Evolutionary conservation across 2,113 vertebrate species (phyloP), one percentile per base, ranked within the genome.

Genomic region (Bagarius yarrelli): DNA sequence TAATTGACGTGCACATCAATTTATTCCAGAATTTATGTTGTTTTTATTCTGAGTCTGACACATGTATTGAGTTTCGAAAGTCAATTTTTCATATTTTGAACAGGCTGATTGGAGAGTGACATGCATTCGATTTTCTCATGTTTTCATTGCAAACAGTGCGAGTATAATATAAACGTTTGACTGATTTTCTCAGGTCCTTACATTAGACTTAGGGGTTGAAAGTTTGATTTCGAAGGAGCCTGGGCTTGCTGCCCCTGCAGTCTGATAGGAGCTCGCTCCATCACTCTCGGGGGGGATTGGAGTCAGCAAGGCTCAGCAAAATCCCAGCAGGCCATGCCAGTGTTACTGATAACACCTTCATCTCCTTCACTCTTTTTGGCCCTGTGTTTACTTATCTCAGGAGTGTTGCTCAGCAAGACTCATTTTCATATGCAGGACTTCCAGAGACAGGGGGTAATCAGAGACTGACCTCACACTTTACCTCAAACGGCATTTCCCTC

Each of bases 301-400:
- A 83, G 78, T 75, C 76, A 80, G 69, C 61, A 6, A 75, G 44
- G 16, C 70, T 83, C 70, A 78, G 66, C 60, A 81, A 82, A 69
- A 59, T 34, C 85, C 61, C 76, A 60, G 50, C 30, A 79, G 79
- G 69, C 84, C 74, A 75, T 63, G 47, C 56, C 61, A 60, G 79
- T 69, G 83, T 83, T 60, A 78, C 57, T 85, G 84, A 88, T 85
- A 85, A 86, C 81, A 86, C 63, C 64, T 60, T 36, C 81, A 27
- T 76, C 81, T 69, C 83, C 57, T 27, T 34, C 21, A 21, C 25
- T 76, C 73, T 40, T 60, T 82, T 82, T 83, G 81, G 69, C 59
- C 23, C 23, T 15, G 9, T 86, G 86, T 86, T 88, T 88, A 80
- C 73, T 86, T 81, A 83, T 57, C 76, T 85, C 84, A 86, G 78